phyloP scores from a whole-genome alignment of 92 coral and sea anemone genomes.

The Chrysogorgia sp. region DNA sequence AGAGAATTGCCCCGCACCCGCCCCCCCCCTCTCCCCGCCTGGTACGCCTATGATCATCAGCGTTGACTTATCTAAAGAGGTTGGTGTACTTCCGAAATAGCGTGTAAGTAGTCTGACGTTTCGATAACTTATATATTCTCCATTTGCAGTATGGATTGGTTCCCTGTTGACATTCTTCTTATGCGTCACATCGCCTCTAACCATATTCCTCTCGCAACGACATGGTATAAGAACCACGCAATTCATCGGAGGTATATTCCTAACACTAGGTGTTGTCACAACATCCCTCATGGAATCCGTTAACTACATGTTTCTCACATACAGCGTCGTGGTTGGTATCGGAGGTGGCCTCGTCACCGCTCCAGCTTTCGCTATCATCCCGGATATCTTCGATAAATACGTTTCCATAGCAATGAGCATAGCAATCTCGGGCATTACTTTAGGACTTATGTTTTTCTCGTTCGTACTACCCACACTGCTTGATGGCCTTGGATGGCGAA shows the following conservation, averaged over 20 bases:
- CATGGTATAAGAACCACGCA: constrained; percentile 18
- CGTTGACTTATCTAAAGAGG: too few relatives aligned
- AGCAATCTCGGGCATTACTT: constrained; percentile 7
- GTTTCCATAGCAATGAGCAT: constrained; percentile 42
- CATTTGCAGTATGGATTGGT: constrained; percentile 27
- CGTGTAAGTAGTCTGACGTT: too few relatives aligned
- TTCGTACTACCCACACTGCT: constrained; percentile 37
- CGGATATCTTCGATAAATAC: constrained; percentile 45
- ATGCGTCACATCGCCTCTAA: constrained; percentile 9
- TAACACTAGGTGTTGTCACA: constrained; percentile 32
- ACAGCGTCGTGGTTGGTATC: constrained; percentile 42
- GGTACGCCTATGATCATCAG: too few relatives aligned
- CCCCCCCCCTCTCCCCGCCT: too few relatives aligned
- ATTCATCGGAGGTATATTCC: constrained; percentile 34
- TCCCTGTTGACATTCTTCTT: constrained; percentile 29
- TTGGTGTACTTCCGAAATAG: too few relatives aligned
- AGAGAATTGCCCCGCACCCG: too few relatives aligned
- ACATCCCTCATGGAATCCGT: constrained; percentile 41
- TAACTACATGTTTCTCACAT: constrained; percentile 40
- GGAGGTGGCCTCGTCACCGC: constrained; percentile 26
- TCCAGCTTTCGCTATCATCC: constrained; percentile 39
- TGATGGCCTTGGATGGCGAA: constrained; percentile 48
- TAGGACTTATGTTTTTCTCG: constrained; percentile 45
- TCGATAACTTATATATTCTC: background rate
- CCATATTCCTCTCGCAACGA: constrained; percentile 29